Evolutionary conservation across 1,140 invertebrate genomes (phyloP).

Genomic region (Vanessa atalanta): DNA sequence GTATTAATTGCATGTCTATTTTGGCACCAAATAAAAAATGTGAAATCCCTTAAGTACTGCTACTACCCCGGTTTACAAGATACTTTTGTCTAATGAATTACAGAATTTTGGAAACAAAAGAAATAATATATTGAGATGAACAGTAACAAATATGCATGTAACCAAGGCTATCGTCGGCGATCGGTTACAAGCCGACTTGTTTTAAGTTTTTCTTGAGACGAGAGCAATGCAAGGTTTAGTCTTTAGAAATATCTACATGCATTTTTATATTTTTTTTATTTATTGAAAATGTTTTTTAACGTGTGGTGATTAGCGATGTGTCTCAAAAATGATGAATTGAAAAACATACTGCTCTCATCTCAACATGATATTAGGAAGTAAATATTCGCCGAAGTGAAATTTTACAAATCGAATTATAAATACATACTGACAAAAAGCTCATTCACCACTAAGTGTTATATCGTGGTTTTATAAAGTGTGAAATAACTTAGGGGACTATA

Average conservation of each 20-base stretch:
- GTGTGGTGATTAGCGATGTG: slow-evolving; percentile 72
- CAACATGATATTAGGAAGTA: slow-evolving; percentile 47
- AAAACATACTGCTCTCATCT: slow-evolving; percentile 61
- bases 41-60: slow-evolving; percentile 69
- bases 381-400: slow-evolving; percentile 54
- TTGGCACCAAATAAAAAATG: slow-evolving; percentile 55
- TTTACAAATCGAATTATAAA: slow-evolving; percentile 53
- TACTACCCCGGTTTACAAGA: slow-evolving; percentile 70
- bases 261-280: slow-evolving; percentile 51
- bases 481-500: slow-evolving; percentile 46
- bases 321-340: slow-evolving; percentile 52
- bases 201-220: slow-evolving; percentile 45
- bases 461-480: slow-evolving; percentile 49
- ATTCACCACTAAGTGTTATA: slow-evolving; percentile 51
- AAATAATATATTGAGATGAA: slow-evolving; percentile 59
- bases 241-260: slow-evolving; percentile 60
- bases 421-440: slow-evolving; percentile 62
- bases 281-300: slow-evolving; percentile 49
- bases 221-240: slow-evolving; percentile 58
- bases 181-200: slow-evolving; percentile 77
- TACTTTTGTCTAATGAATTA: slow-evolving; percentile 70
- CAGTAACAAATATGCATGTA: slow-evolving; percentile 76
- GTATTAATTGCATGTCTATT: slow-evolving; percentile 13
- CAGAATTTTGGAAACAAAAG: slow-evolving; percentile 58
- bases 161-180: slow-evolving; percentile 66